phyloP scores from a whole-genome alignment of 2,113 vertebrate species.

The Dermatemys mawii region DNA sequence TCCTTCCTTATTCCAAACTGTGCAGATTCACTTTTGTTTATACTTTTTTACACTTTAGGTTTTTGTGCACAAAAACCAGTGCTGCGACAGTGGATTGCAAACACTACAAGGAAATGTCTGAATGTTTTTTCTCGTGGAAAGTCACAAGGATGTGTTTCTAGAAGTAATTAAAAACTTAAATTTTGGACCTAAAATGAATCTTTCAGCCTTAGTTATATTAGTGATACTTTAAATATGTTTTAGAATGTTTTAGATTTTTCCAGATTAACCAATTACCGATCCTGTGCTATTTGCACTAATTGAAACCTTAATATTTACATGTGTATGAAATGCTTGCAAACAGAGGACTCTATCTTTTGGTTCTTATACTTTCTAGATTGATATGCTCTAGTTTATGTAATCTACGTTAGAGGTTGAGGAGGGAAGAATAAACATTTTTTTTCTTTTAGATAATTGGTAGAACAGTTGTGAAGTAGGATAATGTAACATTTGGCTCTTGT shows the following conservation, averaged over 20 bases:
- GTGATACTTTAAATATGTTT: background rate
- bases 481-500: conserved; percentile 58
- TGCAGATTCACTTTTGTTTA: conserved; percentile 35
- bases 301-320: background rate
- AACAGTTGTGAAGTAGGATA: conserved; percentile 4
- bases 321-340: background rate
- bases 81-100: background rate
- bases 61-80: background rate
- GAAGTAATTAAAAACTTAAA: background rate
- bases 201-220: background rate
- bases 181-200: background rate
- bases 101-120: background rate
- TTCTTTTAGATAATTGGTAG: background rate
- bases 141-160: background rate
- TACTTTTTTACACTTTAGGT: background rate
- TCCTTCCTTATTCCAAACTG: no score
- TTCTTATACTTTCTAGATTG: background rate
- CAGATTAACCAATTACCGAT: background rate
- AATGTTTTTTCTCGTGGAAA: background rate
- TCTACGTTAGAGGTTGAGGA: background rate
- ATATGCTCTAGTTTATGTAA: background rate
- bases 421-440: conserved; percentile 12
- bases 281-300: background rate
- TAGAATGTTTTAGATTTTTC: background rate
- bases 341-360: background rate